Percentiles rank a stretch among this genome's conserved stretches.
Evolutionary conservation across 2,797 vertebrate species (phyloP).

Genomic region (Cephalopachus bancanus): DNA sequence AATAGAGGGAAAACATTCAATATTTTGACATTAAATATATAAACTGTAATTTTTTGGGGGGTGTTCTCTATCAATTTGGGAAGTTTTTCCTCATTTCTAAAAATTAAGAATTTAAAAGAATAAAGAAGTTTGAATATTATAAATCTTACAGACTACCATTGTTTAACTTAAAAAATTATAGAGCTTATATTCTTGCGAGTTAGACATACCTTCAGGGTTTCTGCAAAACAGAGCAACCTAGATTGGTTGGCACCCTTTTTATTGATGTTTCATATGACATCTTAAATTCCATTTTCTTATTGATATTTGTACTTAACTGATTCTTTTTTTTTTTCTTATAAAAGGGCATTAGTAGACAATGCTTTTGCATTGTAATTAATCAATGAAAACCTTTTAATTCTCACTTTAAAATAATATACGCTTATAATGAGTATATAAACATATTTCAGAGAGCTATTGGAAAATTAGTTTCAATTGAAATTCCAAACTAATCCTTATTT

Average conservation of each 20-base stretch:
- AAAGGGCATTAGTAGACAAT: background rate
- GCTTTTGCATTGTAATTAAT: background rate
- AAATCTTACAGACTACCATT: slow-evolving; percentile 19
- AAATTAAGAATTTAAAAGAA: slow-evolving; percentile 42
- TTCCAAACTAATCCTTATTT: slow-evolving; percentile 15
- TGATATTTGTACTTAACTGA: slow-evolving; percentile 12
- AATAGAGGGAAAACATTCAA: background rate
- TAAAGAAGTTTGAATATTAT: background rate
- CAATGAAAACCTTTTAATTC: background rate
- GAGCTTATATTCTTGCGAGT: slow-evolving; percentile 3
- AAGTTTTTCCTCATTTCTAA: background rate
- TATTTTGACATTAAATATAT: background rate
- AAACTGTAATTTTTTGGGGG: background rate
- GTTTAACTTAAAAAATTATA: background rate
- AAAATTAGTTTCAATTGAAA: slow-evolving; percentile 9
- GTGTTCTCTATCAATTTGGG: background rate
- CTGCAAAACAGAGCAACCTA: background rate
- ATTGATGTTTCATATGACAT: background rate
- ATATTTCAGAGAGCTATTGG: background rate
- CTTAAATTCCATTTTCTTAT: slow-evolving; percentile 50
- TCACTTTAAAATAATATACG: background rate
- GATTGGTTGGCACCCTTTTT: background rate
- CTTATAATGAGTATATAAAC: background rate
- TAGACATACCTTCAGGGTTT: background rate
- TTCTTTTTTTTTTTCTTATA: background rate